phyloP scores from a whole-genome alignment of 2,113 vertebrate species.

The Hirundichthys speculiger region DNA sequence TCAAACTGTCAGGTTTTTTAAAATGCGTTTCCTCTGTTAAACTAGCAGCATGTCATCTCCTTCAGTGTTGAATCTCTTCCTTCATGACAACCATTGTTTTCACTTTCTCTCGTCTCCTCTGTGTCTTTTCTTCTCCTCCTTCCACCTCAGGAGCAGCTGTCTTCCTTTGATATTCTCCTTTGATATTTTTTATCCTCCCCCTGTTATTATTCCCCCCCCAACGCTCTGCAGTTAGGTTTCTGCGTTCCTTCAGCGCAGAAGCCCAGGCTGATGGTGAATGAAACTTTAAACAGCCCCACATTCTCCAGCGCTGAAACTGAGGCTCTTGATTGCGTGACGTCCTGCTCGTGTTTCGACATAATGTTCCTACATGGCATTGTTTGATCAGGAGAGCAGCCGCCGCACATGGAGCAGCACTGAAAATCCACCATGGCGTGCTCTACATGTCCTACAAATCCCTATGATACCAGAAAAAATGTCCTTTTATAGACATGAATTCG shows the following conservation, averaged over 20 bases:
- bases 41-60: constrained; percentile 26
- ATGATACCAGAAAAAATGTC: too few relatives aligned
- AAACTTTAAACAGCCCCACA: constrained; percentile 25
- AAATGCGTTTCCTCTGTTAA: constrained; percentile 28
- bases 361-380: constrained; percentile 13
- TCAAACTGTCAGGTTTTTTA: constrained; percentile 55
- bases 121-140: not conserved
- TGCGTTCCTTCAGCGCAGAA: not conserved
- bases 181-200: not conserved
- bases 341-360: constrained; percentile 1
- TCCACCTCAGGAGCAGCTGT: not conserved
- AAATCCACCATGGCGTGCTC: too few relatives aligned
- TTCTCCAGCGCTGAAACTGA: not conserved
- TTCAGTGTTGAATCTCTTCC: constrained; percentile 23
- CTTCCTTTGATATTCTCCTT: too few relatives aligned
- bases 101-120: too few relatives aligned
- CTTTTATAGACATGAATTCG: too few relatives aligned
- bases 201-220: not conserved
- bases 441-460: too few relatives aligned
- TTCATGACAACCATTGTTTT: constrained; percentile 5
- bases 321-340: constrained; percentile 22
- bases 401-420: too few relatives aligned
- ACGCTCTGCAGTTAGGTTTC: not conserved
- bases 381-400: not conserved
- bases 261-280: constrained; percentile 27